Percentiles rank a stretch among this genome's conserved stretches.
Evolutionary conservation across 2,113 vertebrate genomes (phyloP).

Genomic region (Muntiacus muntjak): DNA sequence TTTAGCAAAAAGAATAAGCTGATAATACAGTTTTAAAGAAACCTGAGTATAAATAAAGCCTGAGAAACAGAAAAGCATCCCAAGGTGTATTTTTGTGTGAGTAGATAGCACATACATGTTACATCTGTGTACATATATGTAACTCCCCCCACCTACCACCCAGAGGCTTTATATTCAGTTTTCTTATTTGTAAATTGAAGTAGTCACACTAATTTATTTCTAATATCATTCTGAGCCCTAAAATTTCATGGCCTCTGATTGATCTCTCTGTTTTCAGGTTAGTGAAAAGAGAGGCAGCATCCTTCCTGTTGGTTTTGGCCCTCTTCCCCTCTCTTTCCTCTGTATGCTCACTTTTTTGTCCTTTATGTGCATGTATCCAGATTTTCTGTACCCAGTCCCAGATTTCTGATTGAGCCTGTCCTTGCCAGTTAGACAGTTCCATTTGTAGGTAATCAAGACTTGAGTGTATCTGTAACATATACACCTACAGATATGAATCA

Average conservation of each 20-base stretch:
- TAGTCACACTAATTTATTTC: neutral
- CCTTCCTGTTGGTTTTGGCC: neutral
- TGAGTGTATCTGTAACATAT: neutral
- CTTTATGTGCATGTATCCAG: neutral
- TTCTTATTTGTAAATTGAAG: neutral
- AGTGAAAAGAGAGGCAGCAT: neutral
- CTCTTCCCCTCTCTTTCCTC: neutral
- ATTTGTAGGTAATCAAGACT: neutral
- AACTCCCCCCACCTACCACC: neutral
- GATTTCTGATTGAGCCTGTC: neutral
- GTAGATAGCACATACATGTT: neutral
- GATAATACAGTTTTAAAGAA: constrained; percentile 58
- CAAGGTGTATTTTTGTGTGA: neutral
- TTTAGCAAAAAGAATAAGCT: constrained; percentile 56
- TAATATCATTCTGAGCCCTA: neutral
- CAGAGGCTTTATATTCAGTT: neutral
- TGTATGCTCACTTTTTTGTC: neutral
- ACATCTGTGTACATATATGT: neutral
- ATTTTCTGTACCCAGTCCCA: neutral
- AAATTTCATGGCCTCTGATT: neutral
- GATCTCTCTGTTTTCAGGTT: neutral
- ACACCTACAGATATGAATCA: neutral
- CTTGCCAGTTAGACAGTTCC: neutral
- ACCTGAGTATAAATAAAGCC: constrained; percentile 27
- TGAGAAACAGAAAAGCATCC: constrained; percentile 32